Percentiles rank a stretch among this genome's conserved stretches.
Conservation (phyloP, 2,797 vertebrate genomes). For the Neosilurus mollespiculum region DNA sequence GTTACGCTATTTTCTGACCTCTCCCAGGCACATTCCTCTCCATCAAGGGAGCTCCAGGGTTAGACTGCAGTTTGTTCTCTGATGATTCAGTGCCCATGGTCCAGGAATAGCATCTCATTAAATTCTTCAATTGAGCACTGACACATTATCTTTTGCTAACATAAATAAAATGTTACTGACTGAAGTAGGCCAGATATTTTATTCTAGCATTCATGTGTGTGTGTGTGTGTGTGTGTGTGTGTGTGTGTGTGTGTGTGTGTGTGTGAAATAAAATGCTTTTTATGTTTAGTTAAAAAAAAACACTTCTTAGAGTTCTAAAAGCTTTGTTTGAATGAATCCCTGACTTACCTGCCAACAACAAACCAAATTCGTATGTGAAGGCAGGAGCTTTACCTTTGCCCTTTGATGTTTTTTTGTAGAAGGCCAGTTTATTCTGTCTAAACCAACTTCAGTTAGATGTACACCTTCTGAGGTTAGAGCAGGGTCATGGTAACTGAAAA, state of each 20-base stretch:
- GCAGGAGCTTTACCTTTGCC: conserved; percentile 64
- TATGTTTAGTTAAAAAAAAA: neutral
- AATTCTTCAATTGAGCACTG: conserved; percentile 3
- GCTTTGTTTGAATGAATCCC: conserved; percentile 30
- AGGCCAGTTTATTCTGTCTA: conserved; percentile 52
- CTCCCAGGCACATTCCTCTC: conserved; percentile 51
- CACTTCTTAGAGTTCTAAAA: neutral
- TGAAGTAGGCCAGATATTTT: conserved; percentile 15
- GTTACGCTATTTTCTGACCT: conserved; percentile 47
- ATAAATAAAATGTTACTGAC: conserved; percentile 28
- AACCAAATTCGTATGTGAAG: conserved; percentile 64
- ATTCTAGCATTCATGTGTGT: neutral
- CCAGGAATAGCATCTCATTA: conserved; percentile 51
- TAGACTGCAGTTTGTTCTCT: conserved; percentile 40
- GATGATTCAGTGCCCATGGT: conserved; percentile 31
- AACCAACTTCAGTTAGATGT: conserved; percentile 57
- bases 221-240: too few species aligned
- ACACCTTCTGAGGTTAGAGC: conserved; percentile 57
- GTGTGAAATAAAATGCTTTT: neutral
- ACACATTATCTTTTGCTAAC: conserved; percentile 18
- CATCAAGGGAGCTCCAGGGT: conserved; percentile 38
- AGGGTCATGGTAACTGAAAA: conserved; percentile 65
- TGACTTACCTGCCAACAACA: conserved; percentile 53
- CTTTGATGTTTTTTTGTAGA: conserved; percentile 43
- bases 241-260: neutral